Evolutionary conservation across 2,797 vertebrate genomes (phyloP).

Genomic region (Chaetodon trifasciatus): DNA sequence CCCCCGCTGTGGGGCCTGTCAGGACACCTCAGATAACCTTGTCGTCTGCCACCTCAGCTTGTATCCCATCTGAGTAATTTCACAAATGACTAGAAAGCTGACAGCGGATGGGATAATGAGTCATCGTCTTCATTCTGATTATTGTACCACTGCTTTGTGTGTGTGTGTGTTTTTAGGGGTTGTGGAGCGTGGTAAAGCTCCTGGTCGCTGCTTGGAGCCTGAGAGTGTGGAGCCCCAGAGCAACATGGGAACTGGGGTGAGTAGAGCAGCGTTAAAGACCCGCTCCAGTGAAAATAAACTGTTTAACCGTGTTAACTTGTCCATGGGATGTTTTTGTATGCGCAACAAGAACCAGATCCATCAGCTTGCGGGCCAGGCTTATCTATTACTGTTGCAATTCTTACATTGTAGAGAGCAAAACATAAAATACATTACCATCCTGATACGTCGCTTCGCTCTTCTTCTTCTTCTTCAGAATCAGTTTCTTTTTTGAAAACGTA

Average conservation of each 20-base stretch:
- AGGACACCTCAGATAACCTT: constrained; percentile 27
- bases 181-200: constrained; percentile 66
- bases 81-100: constrained; percentile 6
- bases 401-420: no score
- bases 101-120: not conserved
- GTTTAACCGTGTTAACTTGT: no score
- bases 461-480: no score
- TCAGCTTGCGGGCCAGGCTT: no score
- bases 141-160: not conserved
- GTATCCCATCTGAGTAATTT: constrained; percentile 12
- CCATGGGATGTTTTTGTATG: no score
- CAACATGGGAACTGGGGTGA: constrained; percentile 78
- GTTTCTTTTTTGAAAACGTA: no score
- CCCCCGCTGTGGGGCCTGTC: constrained; percentile 5
- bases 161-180: constrained; percentile 62
- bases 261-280: constrained; percentile 49
- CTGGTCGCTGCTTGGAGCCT: constrained; percentile 59
- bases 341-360: no score
- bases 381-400: no score
- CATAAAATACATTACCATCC: no score
- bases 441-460: no score
- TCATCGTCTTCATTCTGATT: constrained; percentile 1
- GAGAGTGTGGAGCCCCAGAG: constrained; percentile 71
- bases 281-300: no score
- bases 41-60: constrained; percentile 1